These are phyloP conservation scores for Prochilodus magdalenae DNA, from an alignment of 2,113 vertebrate species.

Conservation along the genomic window DNA sequence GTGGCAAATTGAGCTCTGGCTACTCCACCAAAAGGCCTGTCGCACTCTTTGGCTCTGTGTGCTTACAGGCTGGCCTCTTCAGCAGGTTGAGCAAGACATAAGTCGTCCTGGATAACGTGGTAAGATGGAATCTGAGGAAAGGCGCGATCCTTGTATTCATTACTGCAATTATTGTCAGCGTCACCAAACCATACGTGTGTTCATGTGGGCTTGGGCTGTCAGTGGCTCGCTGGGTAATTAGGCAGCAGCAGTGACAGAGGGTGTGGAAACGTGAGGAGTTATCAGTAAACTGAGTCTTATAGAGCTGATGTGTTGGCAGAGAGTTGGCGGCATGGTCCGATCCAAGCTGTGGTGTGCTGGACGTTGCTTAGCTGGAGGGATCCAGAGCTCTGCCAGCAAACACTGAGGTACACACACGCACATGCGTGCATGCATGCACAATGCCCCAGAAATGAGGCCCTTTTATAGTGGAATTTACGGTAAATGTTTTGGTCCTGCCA, in stretches of 20 bases:
- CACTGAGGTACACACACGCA: not conserved
- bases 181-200: not conserved
- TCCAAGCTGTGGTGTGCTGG: too few species aligned
- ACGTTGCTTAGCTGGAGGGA: not conserved
- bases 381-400: slow-evolving; percentile 6
- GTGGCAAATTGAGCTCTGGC: slow-evolving; percentile 26
- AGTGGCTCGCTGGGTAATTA: slow-evolving; percentile 2
- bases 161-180: slow-evolving; percentile 51
- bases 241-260: slow-evolving; percentile 28
- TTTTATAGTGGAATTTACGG: not conserved
- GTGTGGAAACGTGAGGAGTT: slow-evolving; percentile 11
- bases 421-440: too few species aligned
- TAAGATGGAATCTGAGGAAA: slow-evolving; percentile 30
- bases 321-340: not conserved
- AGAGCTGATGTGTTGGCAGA: slow-evolving; percentile 13
- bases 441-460: not conserved
- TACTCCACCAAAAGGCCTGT: slow-evolving; percentile 26
- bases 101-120: slow-evolving; percentile 22
- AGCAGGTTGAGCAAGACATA: slow-evolving; percentile 41
- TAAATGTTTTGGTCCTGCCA: not conserved
- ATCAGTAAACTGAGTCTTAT: slow-evolving; percentile 9
- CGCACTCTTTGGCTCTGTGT: not conserved
- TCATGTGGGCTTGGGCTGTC: not conserved
- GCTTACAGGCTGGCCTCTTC: slow-evolving; percentile 4
- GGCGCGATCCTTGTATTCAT: slow-evolving; percentile 36